phyloP scores from a whole-genome alignment of 1,140 invertebrate genomes.

The Fopius arisanus region DNA sequence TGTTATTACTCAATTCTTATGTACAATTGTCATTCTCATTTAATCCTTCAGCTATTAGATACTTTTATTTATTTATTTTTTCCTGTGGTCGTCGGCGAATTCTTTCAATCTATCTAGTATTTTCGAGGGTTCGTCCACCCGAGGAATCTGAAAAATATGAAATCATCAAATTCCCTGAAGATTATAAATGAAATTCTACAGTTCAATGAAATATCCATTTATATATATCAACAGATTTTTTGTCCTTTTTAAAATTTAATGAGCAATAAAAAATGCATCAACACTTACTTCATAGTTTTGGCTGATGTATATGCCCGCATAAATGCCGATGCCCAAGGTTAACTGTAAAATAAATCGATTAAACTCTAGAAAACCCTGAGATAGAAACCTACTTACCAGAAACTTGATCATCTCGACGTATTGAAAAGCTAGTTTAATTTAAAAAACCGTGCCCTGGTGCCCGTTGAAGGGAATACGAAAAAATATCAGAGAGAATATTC shows the following conservation, averaged over 20 bases:
- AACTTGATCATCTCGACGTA: conserved; percentile 49
- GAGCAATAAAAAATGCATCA: too few relatives aligned
- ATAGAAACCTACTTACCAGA: conserved; percentile 42
- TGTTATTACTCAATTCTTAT: conserved; percentile 30
- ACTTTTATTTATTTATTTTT: conserved; percentile 51
- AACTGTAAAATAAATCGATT: conserved; percentile 67
- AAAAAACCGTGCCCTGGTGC: too few relatives aligned
- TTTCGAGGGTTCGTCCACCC: conserved; percentile 79
- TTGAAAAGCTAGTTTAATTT: background rate
- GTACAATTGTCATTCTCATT: conserved; percentile 9
- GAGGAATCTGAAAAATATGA: conserved; percentile 73
- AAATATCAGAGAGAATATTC: too few relatives aligned
- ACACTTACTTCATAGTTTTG: conserved; percentile 82
- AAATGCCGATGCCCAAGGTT: conserved; percentile 77
- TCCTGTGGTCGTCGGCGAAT: conserved; percentile 74
- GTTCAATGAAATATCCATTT: too few relatives aligned
- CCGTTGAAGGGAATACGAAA: too few relatives aligned
- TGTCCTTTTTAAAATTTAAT: too few relatives aligned
- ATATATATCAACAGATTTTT: too few relatives aligned
- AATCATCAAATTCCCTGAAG: conserved; percentile 13
- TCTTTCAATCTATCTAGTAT: conserved; percentile 74
- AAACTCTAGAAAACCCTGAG: conserved; percentile 14
- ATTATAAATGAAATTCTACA: too few relatives aligned
- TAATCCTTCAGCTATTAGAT: conserved; percentile 35
- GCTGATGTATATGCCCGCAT: conserved; percentile 79